Evolutionary conservation across 2,888 invertebrate species (phyloP).

Genomic region (Phyto melanocephala): DNA sequence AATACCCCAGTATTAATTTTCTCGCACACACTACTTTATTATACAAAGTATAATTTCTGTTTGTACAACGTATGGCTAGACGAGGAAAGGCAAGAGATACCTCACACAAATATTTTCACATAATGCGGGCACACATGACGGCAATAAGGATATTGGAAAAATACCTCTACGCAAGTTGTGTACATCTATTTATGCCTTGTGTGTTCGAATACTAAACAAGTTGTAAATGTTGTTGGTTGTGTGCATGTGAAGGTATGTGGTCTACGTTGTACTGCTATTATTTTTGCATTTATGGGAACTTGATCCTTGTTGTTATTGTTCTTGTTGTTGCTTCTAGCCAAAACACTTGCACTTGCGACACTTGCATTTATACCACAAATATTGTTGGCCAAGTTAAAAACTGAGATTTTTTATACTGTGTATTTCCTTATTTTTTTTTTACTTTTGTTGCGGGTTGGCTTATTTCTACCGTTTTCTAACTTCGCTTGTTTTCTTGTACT

Average conservation of each 20-base stretch:
- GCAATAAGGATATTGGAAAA: constrained; percentile 1
- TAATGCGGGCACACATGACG: neutral
- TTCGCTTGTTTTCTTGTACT: neutral
- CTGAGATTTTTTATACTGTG: constrained; percentile 40
- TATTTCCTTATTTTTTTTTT: neutral
- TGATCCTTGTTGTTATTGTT: neutral
- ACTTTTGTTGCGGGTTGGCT: neutral
- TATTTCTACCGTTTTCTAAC: neutral
- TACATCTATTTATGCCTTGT: neutral
- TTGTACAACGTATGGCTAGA: too few species aligned
- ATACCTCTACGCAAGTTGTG: neutral
- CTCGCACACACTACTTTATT: constrained; percentile 39
- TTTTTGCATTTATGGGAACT: too few species aligned
- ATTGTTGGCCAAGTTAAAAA: constrained; percentile 47
- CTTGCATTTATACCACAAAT: constrained; percentile 51
- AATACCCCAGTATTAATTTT: neutral
- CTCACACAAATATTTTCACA: neutral
- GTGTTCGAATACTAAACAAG: constrained; percentile 2
- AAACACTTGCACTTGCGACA: constrained; percentile 56
- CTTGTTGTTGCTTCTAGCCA: neutral
- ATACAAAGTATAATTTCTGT: neutral
- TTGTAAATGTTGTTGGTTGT: neutral
- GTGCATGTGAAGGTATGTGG: neutral
- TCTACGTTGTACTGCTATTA: neutral
- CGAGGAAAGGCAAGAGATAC: neutral